Conservation (phyloP, 2,113 vertebrate genomes). For the Phyllopteryx taeniolatus region DNA sequence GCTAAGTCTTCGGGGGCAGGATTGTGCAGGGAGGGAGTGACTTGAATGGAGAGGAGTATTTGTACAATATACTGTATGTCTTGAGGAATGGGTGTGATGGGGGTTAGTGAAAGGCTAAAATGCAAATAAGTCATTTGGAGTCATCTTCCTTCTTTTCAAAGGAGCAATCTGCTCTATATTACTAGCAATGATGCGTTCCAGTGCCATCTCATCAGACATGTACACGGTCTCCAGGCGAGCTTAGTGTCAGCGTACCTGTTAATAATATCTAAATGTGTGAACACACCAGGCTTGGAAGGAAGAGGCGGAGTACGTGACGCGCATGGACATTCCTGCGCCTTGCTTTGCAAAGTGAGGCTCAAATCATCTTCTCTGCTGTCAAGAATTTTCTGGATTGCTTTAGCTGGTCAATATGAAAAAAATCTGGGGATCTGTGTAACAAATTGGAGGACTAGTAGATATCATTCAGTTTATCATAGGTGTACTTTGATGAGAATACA, state of each 20-base stretch:
- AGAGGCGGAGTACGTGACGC: neutral
- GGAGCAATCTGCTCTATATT: slow-evolving; percentile 31
- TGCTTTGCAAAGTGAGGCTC: neutral
- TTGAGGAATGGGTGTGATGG: slow-evolving; percentile 28
- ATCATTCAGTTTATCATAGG: neutral
- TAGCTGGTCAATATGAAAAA: neutral
- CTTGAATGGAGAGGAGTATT: slow-evolving; percentile 53
- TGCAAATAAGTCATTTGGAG: slow-evolving; percentile 41
- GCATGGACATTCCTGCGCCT: neutral
- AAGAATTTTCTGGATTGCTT: neutral
- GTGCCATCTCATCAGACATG: neutral
- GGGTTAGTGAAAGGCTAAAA: slow-evolving; percentile 13
- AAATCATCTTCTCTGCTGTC: neutral
- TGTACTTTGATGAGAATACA: neutral
- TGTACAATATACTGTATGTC: slow-evolving; percentile 16
- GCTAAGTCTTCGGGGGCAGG: slow-evolving; percentile 48
- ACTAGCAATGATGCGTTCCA: slow-evolving; percentile 25
- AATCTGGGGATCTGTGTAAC: neutral
- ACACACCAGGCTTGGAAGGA: neutral
- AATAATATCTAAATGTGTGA: neutral
- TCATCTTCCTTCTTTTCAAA: slow-evolving; percentile 32
- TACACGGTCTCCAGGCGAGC: too few species aligned
- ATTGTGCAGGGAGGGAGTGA: slow-evolving; percentile 38
- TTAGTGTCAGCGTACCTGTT: neutral
- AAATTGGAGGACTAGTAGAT: neutral